Base-by-base conservation (phyloP, 2,113 vertebrate species). In the Urocynchramus pylzowi region DNA sequence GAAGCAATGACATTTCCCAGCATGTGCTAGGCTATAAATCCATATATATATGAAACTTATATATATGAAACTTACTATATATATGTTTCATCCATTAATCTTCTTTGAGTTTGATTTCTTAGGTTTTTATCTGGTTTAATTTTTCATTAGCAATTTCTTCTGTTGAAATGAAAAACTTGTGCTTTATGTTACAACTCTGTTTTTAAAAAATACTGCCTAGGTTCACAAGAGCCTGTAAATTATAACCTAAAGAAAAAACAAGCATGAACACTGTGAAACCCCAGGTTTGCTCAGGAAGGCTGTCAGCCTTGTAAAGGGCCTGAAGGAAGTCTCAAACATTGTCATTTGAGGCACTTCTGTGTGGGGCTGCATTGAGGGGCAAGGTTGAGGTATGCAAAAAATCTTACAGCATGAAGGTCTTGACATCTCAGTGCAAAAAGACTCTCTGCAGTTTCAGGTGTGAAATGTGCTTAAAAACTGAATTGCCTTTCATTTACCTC, bases 381-480 rank as follows among this genome's bases (percentile, higher is more conserved):
- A 45, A 47, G 19, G 19, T 35, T 83, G 18, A 9, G 47, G 33
- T 90, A 87, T 89, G 85, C 59, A 54, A 91, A 90, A 88, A 95
- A 75, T 64, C 78, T 31, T 75, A 41, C 84, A 54, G 65, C 60
- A 39, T 79, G 64, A 93, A 68, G 85, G 59, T 96, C 93, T 90
- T 79, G 92, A 78, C 47, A 87, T 91, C 83, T 97, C 14, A n/a
- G 13, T 90, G 88, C 65, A 84, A 63, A 96, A 68, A 86, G 16
- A 27, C 90, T 84, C 59, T 74, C 76, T 59, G 63, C 26, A 63
- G 82, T 89, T 84, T 96, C 87, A 23, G 84, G 95, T 86, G 53
- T 93, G 77, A 96, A 97, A 82, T 81, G 50, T 95, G 86, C 82
- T 93, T 94, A 63, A 93, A 94, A 96, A 87, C 65, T 71, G 44